Conservation (phyloP, 1,140 invertebrate genomes). For the Hycleus phaleratus region DNA sequence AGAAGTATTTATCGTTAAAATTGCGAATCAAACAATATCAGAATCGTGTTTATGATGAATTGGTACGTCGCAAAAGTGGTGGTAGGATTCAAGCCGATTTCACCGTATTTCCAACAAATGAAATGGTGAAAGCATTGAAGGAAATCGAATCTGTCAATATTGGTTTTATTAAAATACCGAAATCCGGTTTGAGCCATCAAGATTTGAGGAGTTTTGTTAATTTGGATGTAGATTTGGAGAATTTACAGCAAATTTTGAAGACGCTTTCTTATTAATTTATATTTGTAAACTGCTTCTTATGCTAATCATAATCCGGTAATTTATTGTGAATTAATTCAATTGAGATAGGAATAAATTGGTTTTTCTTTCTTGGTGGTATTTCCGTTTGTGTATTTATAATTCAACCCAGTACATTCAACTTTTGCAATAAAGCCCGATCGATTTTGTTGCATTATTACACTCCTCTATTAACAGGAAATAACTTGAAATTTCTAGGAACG, state of each 20-base stretch:
- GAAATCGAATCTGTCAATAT: slow-evolving; percentile 34
- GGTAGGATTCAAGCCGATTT: slow-evolving; percentile 47
- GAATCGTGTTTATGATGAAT: slow-evolving; percentile 45
- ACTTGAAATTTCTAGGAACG: no score
- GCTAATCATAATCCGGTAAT: no score
- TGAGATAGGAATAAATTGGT: no score
- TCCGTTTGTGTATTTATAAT: no score
- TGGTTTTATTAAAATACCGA: slow-evolving; percentile 36
- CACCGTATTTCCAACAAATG: slow-evolving; percentile 46
- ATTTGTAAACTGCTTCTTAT: no score
- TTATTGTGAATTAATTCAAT: no score
- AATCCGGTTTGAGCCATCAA: slow-evolving; percentile 15
- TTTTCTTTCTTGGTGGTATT: no score
- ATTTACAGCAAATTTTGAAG: slow-evolving; percentile 33
- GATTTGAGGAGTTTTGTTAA: slow-evolving; percentile 31
- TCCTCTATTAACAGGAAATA: no score
- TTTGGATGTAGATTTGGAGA: slow-evolving; percentile 35
- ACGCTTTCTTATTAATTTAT: neutral
- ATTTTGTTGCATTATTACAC: no score
- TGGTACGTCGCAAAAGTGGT: slow-evolving; percentile 43
- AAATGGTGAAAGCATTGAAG: slow-evolving; percentile 43
- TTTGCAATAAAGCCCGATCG: no score
- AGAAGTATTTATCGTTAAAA: slow-evolving; percentile 27
- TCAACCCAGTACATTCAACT: no score
- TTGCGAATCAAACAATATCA: slow-evolving; percentile 37